Evolutionary conservation across 1,140 invertebrate species (phyloP), one percentile per base, ranked within the genome.

Genomic region (Drosophila nigromelanica): DNA sequence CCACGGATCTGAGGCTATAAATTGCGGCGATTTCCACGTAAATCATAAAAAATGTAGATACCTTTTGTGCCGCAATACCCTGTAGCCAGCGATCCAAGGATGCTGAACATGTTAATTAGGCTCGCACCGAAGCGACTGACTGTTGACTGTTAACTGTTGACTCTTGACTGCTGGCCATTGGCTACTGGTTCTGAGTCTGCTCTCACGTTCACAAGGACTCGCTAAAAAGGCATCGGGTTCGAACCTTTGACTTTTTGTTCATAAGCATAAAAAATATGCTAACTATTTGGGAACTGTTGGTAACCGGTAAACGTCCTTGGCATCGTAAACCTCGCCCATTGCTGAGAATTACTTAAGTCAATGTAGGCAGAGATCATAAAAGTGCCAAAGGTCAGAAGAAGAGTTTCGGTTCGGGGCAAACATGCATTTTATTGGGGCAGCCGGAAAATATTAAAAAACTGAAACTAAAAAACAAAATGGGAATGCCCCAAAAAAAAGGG

Each of bases 291-390:
- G 52, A 37, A 62, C 37, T 18, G 33, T 24, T 30, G 45, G 11
- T 14, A n/a, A 4, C 14, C 5, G 54, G 15, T 55, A 62, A 60
- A 67, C 73, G 78, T 82, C 83, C 74, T 87, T 78, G 72, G n/a
- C 15, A 70, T 82, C 80, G 72, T 82, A 82, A 85, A 85, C 54
- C 42, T 51, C 37, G 59, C 51, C 75, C 71, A 64, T 70, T 82
- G 80, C 75, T 45, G 82, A 89, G 86, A 89, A 89, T 89, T 90
- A 78, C 70, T 89, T 80, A 80, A 80, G 83, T 89, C 83, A 89
- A 89, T 78, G 77, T 76, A 79, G 68, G 78, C 82, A 78, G 73
- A 86, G 71, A 82, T 87, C 81, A 82, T 86, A 86, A 86, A 86
- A 47, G 5, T 27, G 27, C 39, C 52, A 43, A 39, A 52, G 63